A percentile compares a stretch with the other conserved stretches of the same genome.
phyloP scores from a whole-genome alignment of 2,113 vertebrate species.

The Cochlearius cochlearius region DNA sequence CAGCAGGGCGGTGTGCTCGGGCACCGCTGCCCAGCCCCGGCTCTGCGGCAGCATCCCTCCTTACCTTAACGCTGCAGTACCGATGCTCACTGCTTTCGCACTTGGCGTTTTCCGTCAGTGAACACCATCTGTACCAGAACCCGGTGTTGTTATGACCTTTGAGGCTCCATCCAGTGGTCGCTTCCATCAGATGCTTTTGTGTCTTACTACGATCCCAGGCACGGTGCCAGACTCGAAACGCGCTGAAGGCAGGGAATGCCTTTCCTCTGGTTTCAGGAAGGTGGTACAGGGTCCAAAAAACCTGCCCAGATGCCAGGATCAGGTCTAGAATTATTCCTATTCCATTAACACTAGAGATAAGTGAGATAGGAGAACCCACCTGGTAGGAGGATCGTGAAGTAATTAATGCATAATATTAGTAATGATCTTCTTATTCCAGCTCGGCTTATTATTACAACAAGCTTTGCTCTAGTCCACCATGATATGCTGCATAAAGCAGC shows the following conservation, averaged over 20 bases:
- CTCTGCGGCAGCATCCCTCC: background rate
- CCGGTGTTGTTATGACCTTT: background rate
- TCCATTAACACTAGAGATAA: background rate
- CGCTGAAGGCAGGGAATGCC: background rate
- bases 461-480: slow-evolving; percentile 21
- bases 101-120: background rate
- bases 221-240: background rate
- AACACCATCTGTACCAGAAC: background rate
- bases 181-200: slow-evolving; percentile 11
- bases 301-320: background rate
- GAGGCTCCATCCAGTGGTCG: slow-evolving; percentile 47
- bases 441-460: slow-evolving; percentile 14
- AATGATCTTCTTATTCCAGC: slow-evolving; percentile 16
- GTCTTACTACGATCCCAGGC: background rate
- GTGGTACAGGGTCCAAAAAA: background rate
- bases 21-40: background rate
- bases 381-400: background rate
- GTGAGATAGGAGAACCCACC: background rate
- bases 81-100: background rate
- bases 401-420: slow-evolving; percentile 1
- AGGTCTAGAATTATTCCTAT: background rate
- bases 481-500: background rate
- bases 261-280: background rate
- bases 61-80: background rate
- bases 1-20: background rate